phyloP scores from a whole-genome alignment of 2,797 vertebrate genomes.

The Nyctalus aviator region DNA sequence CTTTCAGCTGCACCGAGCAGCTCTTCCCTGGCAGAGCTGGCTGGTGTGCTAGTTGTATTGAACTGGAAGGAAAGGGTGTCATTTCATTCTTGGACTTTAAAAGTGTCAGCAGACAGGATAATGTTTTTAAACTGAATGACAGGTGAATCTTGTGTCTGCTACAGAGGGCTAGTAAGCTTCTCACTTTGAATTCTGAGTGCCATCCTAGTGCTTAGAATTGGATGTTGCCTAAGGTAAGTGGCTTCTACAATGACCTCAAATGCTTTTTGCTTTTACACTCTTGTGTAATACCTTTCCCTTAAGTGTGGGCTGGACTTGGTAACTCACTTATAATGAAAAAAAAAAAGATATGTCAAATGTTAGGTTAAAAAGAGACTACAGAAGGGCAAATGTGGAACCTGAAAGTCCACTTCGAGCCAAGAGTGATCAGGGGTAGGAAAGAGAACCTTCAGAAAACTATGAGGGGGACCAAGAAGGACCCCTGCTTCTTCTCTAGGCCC shows the following conservation, averaged over 20 bases:
- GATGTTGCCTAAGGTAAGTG: not conserved
- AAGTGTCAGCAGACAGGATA: not conserved
- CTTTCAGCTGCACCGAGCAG: not conserved
- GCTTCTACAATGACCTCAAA: not conserved
- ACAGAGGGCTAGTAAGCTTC: not conserved
- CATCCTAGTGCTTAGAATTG: not conserved
- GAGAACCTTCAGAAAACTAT: not conserved
- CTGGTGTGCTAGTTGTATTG: no score
- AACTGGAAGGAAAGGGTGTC: not conserved
- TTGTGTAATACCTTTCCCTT: not conserved
- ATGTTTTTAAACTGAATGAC: constrained; percentile 27
- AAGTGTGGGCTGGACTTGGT: not conserved
- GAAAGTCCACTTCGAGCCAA: not conserved
- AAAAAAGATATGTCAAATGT: not conserved
- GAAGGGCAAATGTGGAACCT: not conserved
- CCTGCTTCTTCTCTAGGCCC: not conserved
- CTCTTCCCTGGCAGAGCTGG: not conserved
- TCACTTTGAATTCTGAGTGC: not conserved
- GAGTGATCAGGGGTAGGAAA: not conserved
- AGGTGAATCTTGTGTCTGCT: not conserved
- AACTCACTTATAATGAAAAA: not conserved
- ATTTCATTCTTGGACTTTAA: constrained; percentile 3
- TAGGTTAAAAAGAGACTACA: not conserved
- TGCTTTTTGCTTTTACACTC: not conserved
- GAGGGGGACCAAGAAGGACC: not conserved